These are phyloP conservation scores for Tetrao urogallus DNA, from an alignment of 2,113 vertebrate species.

Conservation along the genomic window DNA sequence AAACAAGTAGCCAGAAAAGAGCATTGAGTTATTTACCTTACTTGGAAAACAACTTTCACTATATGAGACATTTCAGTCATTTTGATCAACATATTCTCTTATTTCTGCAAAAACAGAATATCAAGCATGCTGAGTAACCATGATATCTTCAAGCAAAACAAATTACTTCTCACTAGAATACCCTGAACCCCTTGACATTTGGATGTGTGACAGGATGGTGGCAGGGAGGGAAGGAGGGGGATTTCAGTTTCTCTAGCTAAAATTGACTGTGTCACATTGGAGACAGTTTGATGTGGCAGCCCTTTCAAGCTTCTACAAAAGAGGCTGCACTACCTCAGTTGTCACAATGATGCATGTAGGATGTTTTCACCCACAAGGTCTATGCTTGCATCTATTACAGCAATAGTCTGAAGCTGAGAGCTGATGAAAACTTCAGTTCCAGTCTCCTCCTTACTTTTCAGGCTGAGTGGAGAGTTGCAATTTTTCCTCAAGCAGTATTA, in stretches of 20 bases:
- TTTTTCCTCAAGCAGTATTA: background rate
- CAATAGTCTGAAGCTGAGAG: accelerated
- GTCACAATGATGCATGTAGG: accelerated
- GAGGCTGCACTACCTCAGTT: background rate
- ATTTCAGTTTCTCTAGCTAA: background rate
- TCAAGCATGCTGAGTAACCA: background rate
- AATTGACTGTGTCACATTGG: background rate
- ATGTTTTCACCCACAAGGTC: background rate
- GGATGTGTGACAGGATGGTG: background rate
- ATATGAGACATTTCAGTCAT: background rate
- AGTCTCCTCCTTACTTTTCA: background rate
- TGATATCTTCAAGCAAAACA: background rate
- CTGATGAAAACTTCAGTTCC: background rate
- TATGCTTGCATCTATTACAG: background rate
- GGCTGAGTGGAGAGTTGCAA: background rate
- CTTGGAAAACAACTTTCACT: background rate
- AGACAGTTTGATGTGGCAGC: background rate
- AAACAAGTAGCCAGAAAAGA: background rate
- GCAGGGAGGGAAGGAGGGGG: background rate
- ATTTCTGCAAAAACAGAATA: background rate
- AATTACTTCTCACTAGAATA: background rate
- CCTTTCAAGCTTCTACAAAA: background rate
- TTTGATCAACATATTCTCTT: background rate
- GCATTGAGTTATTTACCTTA: background rate
- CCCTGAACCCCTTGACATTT: background rate